These are phyloP conservation scores for Mionectes olivaceus DNA, from an alignment of 2,797 vertebrate species.

Conservation along the genomic window DNA sequence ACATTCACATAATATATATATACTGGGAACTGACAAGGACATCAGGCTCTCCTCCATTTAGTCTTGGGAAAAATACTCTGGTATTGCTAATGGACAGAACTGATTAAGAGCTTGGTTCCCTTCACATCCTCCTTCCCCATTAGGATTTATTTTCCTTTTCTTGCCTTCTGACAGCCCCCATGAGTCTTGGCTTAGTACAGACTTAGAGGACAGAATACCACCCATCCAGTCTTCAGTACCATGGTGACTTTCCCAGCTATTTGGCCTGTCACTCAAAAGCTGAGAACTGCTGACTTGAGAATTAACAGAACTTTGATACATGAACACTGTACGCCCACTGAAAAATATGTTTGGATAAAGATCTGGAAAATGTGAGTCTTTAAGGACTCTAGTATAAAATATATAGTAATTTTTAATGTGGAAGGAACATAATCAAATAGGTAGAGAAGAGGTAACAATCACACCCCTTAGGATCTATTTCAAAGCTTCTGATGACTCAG, in stretches of 20 bases:
- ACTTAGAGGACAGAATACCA: neutral
- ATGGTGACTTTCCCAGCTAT: neutral
- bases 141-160: constrained; percentile 23
- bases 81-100: constrained; percentile 16
- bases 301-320: neutral
- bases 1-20: constrained; percentile 17
- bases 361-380: neutral
- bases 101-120: neutral
- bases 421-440: neutral
- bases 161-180: neutral
- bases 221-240: neutral
- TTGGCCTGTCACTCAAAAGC: neutral
- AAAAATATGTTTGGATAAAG: neutral
- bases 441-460: neutral
- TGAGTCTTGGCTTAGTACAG: neutral
- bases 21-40: constrained; percentile 31
- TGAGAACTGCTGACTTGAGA: neutral
- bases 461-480: neutral
- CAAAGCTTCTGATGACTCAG: neutral
- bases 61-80: neutral
- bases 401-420: neutral
- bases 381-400: neutral
- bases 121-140: neutral
- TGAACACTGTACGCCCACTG: neutral
- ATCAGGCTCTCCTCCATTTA: neutral